Evolutionary conservation across 2,888 invertebrate species (phyloP).

Genomic region (Ommatoiulus sabulosus): DNA sequence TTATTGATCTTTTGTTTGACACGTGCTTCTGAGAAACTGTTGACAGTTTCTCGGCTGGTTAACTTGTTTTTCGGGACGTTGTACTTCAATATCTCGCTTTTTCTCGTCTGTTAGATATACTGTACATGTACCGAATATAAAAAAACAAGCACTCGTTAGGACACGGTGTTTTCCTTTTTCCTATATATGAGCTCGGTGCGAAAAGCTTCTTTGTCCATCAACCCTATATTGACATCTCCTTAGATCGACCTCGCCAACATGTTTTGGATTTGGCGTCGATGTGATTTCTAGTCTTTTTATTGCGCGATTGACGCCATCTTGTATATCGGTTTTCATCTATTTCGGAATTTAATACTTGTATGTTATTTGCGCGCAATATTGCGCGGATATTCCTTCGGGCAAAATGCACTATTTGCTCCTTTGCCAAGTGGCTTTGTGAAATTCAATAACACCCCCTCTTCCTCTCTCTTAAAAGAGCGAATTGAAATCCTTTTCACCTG

Average conservation of each 20-base stretch:
- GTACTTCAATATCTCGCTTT: not conserved
- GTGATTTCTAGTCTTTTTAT: not conserved
- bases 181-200: not conserved
- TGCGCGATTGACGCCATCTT: not conserved
- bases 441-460: not conserved
- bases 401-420: not conserved
- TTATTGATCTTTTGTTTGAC: slow-evolving; percentile 1
- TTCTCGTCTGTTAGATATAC: not conserved
- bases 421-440: not conserved
- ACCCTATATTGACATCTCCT: too few relatives aligned
- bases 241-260: not conserved
- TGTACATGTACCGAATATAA: not conserved
- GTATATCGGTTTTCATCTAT: not conserved
- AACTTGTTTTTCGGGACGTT: not conserved
- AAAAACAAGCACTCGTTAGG: not conserved
- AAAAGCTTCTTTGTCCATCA: not conserved
- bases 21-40: not conserved
- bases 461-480: not conserved
- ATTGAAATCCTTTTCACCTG: not conserved
- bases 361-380: not conserved
- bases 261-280: not conserved
- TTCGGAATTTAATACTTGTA: not conserved
- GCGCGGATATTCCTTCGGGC: not conserved
- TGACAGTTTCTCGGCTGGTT: not conserved
- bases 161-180: not conserved